Evolutionary conservation across 2,797 vertebrate genomes (phyloP).

Genomic region (Philypnodon macrostomus): DNA sequence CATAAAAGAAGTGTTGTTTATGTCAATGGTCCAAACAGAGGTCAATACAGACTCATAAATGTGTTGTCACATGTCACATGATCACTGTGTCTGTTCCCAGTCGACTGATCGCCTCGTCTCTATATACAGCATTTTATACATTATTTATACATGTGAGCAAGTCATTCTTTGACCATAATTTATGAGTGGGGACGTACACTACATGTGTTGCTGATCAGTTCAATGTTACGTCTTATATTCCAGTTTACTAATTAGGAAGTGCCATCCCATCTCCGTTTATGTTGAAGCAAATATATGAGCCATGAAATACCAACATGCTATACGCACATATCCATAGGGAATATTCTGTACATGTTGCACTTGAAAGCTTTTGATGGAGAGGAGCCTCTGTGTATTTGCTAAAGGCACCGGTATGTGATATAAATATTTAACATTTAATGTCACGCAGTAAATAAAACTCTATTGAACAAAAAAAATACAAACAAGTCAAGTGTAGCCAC

Average conservation of each 20-base stretch:
- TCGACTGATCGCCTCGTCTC: constrained; percentile 2
- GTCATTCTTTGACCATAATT: constrained; percentile 30
- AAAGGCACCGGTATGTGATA: neutral
- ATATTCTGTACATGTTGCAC: neutral
- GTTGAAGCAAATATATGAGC: constrained; percentile 7
- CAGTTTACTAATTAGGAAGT: constrained; percentile 16
- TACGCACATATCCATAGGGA: constrained; percentile 1
- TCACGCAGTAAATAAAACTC: neutral
- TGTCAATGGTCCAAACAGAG: no score
- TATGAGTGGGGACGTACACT: constrained; percentile 16
- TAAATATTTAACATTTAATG: neutral
- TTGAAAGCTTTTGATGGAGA: neutral
- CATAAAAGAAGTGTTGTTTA: no score
- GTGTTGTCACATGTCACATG: no score
- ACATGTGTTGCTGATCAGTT: constrained; percentile 26
- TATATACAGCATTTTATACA: constrained; percentile 16
- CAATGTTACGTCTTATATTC: constrained; percentile 17
- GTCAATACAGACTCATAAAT: no score
- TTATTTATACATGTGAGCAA: constrained; percentile 28
- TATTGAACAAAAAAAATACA: no score
- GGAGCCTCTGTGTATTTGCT: neutral
- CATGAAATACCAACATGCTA: constrained; percentile 10
- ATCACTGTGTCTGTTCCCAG: constrained; percentile 11
- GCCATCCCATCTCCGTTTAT: constrained; percentile 7
- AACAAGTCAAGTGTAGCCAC: no score